Base-by-base conservation (phyloP, 2,797 vertebrate species). In the Dryobates pubescens region DNA sequence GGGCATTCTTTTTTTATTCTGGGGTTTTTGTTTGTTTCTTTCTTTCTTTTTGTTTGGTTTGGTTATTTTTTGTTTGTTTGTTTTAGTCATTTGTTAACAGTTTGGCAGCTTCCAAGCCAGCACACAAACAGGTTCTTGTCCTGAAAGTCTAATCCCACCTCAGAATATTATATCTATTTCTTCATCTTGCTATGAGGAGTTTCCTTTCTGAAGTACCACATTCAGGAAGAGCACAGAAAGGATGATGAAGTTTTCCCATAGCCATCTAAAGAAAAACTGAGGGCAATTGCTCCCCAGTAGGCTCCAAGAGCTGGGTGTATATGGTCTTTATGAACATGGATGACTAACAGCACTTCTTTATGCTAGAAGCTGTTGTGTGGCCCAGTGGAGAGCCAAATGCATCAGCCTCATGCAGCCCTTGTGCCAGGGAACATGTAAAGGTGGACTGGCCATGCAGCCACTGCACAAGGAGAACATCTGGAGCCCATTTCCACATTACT, bases 111-210 rank as follows among this genome's bases (percentile, higher is more conserved):
- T 32, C 49, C 41, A 45, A 88, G 47, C 17, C 67, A 65, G 56
- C 41, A 79, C 26, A 65, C 56, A 81, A 85, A 59, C 17, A 23
- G 10, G 8, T 51, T 29, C 51, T 34, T 18, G 18, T 43, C 20
- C 83, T 69, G 10, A 62, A 59, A 94, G 43, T 32, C 54, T 38
- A 45, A 57, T 17, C 15, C 32, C 51, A 36, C 72, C 71, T 59
- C 57, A 64, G 41, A 27, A 8, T 29, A 38, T 54, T 16, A 0
- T 1, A 11, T 0, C 0, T 0, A 7, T 24, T 61, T 11, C 23
- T 47, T 74, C 58, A 18, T 26, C 30, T 61, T 27, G 2, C 53
- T 32, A 0, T 2, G 6, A 17, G 12, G 26, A 13, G 3, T 17
- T 43, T n/a, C 34, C 62, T 62, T 54, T 51, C 41, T 38, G 67